Evolutionary conservation across 2,797 vertebrate species (phyloP), one percentile per base, ranked within the genome.

Genomic region (Eidolon dupreanum): DNA sequence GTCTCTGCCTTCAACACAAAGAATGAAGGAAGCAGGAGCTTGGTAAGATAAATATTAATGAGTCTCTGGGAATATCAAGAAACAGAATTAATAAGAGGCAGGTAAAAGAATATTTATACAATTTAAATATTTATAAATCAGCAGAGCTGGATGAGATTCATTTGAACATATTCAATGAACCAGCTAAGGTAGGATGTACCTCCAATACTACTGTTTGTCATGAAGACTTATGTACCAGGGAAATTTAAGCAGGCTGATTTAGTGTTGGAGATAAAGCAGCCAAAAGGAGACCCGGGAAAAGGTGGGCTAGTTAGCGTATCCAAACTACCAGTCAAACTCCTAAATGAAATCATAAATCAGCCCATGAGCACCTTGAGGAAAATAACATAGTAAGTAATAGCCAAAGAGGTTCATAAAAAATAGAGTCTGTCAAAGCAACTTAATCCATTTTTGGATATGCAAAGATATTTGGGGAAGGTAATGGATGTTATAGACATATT

Each of bases 121-220:
- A 98, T 98, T 98, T 98, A 98, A 98, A 98, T 98, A 98, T 98
- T 98, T 98, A 98, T 98, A 97, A 98, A 97, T 98, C 98, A 97
- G 89, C 88, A 95, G 46, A 93, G 94, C 90, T 96, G 97, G 95
- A 95, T 97, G 73, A 93, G 96, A 97, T 97, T 98, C 96, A 97
- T 88, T 82, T 82, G 95, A 97, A 98, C 77, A 53, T 78, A 98
- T 97, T 97, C 57, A 83, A 98, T 11, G 84, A 98, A 94, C 90
- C 83, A n/a, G 66, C 96, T 96, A 93, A 97, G 94, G 87, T 96
- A 93, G 82, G 65, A 82, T 2, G 7, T 49, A 88, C 90, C 59
- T 97, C 94, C 96, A 77, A 73, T 41, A 88, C 88, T 68, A 65
- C 66, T 94, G 94, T 97, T 96, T 96, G 71, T 97, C 66, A 38